phyloP scores from a whole-genome alignment of 1,140 invertebrate species.

The Thalassaphorura encarpata region DNA sequence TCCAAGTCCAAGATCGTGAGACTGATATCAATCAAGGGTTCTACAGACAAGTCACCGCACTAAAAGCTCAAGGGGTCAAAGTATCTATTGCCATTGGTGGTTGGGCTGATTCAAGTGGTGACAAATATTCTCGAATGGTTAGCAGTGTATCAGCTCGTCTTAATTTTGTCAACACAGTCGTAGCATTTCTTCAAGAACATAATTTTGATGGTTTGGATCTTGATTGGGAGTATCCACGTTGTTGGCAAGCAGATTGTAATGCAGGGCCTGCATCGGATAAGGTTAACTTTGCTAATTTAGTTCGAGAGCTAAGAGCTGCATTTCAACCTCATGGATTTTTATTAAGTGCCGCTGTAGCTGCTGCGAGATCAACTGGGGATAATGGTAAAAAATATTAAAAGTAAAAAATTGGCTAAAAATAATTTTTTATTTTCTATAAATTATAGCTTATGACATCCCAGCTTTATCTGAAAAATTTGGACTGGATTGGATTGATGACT shows the following conservation, averaged over 20 bases:
- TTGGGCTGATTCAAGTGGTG: constrained; percentile 53
- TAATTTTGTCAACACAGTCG: constrained; percentile 44
- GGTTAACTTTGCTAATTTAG: constrained; percentile 40
- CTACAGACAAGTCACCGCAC: constrained; percentile 46
- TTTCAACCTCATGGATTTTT: constrained; percentile 44
- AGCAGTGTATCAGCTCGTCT: constrained; percentile 41
- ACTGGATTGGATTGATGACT: constrained; percentile 44
- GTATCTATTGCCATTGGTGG: constrained; percentile 52
- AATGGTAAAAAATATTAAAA: neutral
- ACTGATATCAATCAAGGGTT: constrained; percentile 68
- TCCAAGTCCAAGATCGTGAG: constrained; percentile 71
- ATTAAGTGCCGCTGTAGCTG: constrained; percentile 47
- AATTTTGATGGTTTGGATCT: constrained; percentile 53
- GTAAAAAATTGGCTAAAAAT: neutral
- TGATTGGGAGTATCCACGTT: constrained; percentile 60
- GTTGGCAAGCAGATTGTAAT: constrained; percentile 27
- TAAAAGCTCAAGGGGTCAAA: constrained; percentile 47
- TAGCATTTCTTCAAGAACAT: constrained; percentile 47
- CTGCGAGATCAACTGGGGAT: neutral
- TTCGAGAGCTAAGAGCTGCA: constrained; percentile 45
- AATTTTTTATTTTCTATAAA: constrained; percentile 5
- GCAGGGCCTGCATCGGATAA: constrained; percentile 42
- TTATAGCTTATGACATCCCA: constrained; percentile 42
- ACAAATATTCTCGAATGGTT: constrained; percentile 51
- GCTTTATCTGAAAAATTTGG: constrained; percentile 41